phyloP scores from a whole-genome alignment of 2,797 vertebrate genomes.

The Onychomys leucogaster region DNA sequence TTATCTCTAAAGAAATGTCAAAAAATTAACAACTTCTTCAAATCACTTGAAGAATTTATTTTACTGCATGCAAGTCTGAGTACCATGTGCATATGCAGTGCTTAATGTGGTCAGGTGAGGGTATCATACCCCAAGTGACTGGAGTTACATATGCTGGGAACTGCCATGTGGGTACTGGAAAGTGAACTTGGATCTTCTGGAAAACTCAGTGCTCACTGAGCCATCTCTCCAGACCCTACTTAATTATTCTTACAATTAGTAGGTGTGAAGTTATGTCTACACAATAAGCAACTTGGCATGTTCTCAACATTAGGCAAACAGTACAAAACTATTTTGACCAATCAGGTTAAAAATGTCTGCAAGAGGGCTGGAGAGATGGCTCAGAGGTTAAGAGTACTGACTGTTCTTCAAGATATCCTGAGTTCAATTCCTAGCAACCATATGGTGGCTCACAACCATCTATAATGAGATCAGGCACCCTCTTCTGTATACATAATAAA shows the following conservation, averaged over 20 bases:
- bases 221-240: not conserved
- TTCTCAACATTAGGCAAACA: constrained; percentile 34
- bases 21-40: constrained; percentile 51
- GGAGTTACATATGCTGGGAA: too few species aligned
- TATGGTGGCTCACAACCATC: too few species aligned
- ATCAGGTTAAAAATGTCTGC: constrained; percentile 5
- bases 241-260: not conserved
- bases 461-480: too few species aligned
- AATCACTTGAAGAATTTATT: constrained; percentile 20
- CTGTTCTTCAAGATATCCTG: too few species aligned
- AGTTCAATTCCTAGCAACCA: too few species aligned
- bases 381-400: too few species aligned
- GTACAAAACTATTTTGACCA: constrained; percentile 35
- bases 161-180: not conserved
- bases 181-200: not conserved
- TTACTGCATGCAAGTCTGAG: not conserved
- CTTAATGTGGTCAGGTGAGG: not conserved
- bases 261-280: constrained; percentile 1
- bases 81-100: not conserved
- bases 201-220: not conserved
- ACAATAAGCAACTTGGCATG: constrained; percentile 11
- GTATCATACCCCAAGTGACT: not conserved
- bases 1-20: constrained; percentile 3
- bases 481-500: too few species aligned
- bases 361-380: too few species aligned